Conservation (phyloP, 2,797 vertebrate species). For the Notamacropus eugenii region DNA sequence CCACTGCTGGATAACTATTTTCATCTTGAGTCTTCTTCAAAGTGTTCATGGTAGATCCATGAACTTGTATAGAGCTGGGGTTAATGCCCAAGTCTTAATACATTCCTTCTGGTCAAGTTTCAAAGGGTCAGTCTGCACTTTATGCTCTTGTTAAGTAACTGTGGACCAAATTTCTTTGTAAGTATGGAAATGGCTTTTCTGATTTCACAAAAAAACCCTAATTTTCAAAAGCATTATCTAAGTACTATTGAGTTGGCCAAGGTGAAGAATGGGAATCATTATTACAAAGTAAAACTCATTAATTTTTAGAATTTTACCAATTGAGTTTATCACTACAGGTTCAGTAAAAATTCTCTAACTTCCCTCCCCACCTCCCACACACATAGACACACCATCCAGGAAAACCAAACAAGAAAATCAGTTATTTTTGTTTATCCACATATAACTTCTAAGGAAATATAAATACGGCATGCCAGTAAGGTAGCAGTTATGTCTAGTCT, state of each 20-base stretch:
- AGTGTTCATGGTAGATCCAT: not conserved
- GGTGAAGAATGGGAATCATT: slow-evolving; percentile 20
- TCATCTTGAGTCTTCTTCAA: not conserved
- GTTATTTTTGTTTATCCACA: slow-evolving; percentile 41
- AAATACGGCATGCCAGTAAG: not conserved
- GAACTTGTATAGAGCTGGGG: not conserved
- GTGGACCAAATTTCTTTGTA: slow-evolving; percentile 11
- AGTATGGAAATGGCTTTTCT: slow-evolving; percentile 37
- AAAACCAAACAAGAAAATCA: slow-evolving; percentile 31
- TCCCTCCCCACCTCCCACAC: not conserved
- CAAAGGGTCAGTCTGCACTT: not conserved
- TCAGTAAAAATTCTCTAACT: slow-evolving; percentile 20
- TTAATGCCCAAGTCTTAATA: slow-evolving; percentile 1
- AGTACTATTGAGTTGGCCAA: slow-evolving; percentile 29
- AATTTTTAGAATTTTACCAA: slow-evolving; percentile 38
- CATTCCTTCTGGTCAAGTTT: slow-evolving; percentile 16
- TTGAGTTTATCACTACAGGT: slow-evolving; percentile 25
- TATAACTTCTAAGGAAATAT: not conserved
- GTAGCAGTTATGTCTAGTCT: not conserved
- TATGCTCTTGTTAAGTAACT: not conserved
- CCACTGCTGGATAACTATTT: not conserved
- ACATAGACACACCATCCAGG: not conserved
- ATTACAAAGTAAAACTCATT: slow-evolving; percentile 25
- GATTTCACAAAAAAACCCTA: slow-evolving; percentile 22
- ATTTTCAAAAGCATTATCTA: slow-evolving; percentile 43